Evolutionary conservation across 2,888 invertebrate species (phyloP).

Genomic region (Cephus rjabovi): DNA sequence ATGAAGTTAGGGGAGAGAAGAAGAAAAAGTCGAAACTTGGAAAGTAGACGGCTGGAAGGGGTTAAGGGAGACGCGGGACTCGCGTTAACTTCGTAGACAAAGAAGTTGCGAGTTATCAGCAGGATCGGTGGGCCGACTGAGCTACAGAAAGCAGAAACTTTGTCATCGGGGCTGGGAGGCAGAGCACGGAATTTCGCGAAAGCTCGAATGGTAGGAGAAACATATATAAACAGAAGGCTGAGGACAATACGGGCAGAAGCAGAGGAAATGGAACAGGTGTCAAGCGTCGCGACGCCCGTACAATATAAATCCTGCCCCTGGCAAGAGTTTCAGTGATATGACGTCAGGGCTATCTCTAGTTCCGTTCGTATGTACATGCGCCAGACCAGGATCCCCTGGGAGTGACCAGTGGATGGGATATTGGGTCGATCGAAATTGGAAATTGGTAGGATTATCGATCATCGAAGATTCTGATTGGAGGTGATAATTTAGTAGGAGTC

Average conservation of each 20-base stretch:
- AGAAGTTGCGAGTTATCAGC: neutral
- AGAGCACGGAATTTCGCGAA: neutral
- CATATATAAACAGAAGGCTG: neutral
- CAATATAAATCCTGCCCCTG: neutral
- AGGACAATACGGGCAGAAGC: neutral
- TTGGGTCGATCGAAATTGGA: neutral
- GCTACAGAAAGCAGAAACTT: neutral
- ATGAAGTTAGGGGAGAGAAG: neutral
- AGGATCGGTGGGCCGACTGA: neutral
- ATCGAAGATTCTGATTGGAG: neutral
- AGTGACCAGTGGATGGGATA: neutral
- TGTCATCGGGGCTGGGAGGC: neutral
- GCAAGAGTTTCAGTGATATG: neutral
- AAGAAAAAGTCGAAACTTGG: neutral
- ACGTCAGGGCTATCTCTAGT: neutral
- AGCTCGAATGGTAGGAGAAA: neutral
- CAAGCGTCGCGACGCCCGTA: neutral
- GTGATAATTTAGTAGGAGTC: neutral
- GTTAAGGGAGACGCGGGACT: neutral
- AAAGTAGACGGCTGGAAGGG: neutral
- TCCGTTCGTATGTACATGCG: neutral
- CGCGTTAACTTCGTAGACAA: slow-evolving; percentile 6
- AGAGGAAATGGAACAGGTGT: neutral
- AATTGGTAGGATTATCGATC: neutral
- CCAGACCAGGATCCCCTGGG: neutral